A percentile compares a stretch with the other conserved stretches of the same genome.
Evolutionary conservation across 2,888 invertebrate genomes (phyloP).

Genomic region (Octonoba sinensis): DNA sequence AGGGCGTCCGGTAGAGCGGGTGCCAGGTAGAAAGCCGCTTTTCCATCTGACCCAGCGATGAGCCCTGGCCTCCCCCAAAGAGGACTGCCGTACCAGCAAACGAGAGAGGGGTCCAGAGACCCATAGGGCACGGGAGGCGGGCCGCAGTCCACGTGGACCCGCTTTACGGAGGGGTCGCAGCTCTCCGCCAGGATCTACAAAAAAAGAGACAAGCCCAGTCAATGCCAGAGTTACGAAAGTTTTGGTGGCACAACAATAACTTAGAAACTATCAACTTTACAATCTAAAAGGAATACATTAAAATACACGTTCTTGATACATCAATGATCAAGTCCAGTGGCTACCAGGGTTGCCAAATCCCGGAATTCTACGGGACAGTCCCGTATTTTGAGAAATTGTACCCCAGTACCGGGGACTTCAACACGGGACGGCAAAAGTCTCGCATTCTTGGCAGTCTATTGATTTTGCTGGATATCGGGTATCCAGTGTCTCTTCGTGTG

Average conservation of each 20-base stretch:
- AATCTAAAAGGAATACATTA: background rate
- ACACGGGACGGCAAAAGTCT: too few species aligned
- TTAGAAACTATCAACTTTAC: background rate
- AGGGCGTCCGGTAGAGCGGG: constrained; percentile 25
- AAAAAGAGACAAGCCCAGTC: background rate
- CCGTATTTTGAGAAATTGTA: too few species aligned
- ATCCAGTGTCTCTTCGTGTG: too few species aligned
- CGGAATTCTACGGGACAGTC: background rate
- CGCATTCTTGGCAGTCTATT: too few species aligned
- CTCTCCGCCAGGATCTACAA: constrained; percentile 50
- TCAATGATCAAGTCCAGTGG: background rate
- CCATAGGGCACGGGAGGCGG: constrained; percentile 28
- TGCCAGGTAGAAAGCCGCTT: constrained; percentile 50
- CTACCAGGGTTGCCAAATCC: background rate
- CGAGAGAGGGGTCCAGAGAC: constrained; percentile 44
- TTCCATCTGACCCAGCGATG: constrained; percentile 53
- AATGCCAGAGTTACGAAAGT: background rate
- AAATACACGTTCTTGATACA: background rate
- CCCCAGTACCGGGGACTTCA: too few species aligned
- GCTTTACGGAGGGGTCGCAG: constrained; percentile 47
- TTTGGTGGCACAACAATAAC: background rate
- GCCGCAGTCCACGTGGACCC: constrained; percentile 38
- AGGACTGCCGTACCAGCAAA: constrained; percentile 47
- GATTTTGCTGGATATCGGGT: too few species aligned
- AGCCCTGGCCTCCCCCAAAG: constrained; percentile 57